Conservation (phyloP, 2,888 invertebrate species). For the Ormia ochracea region DNA sequence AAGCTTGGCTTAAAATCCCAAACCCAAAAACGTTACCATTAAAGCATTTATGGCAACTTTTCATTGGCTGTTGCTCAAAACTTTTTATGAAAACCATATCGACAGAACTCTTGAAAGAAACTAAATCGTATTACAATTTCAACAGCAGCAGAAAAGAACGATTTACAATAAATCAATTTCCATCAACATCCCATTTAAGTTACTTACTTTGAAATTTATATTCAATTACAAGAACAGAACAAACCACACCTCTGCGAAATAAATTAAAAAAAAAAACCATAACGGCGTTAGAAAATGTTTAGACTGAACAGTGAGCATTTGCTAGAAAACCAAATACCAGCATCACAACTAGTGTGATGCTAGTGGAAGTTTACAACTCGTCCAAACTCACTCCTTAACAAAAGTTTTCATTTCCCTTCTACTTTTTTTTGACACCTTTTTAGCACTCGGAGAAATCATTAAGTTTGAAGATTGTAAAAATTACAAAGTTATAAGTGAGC, state of each 20-base stretch:
- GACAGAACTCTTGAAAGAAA: constrained; percentile 1
- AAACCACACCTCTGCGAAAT: constrained; percentile 38
- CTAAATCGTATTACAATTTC: background rate
- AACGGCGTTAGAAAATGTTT: background rate
- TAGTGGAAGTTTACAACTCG: constrained; percentile 21
- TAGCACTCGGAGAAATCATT: background rate
- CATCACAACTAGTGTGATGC: too few relatives aligned
- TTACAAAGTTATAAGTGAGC: too few relatives aligned
- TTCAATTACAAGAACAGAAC: constrained; percentile 29
- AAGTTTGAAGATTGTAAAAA: too few relatives aligned
- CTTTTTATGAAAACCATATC: background rate
- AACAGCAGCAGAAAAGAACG: constrained; percentile 2
- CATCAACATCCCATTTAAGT: constrained; percentile 55
- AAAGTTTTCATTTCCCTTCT: constrained; percentile 48
- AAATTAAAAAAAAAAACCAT: background rate
- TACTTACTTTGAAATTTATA: constrained; percentile 53
- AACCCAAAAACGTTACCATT: constrained; percentile 1
- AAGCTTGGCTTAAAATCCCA: background rate
- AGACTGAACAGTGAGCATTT: background rate
- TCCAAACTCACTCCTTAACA: constrained; percentile 43
- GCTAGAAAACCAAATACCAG: background rate
- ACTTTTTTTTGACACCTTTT: constrained; percentile 12
- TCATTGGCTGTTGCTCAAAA: background rate
- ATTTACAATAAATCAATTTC: constrained; percentile 56
- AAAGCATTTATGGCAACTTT: background rate